These are phyloP conservation scores for Drosophila kikkawai DNA, from an alignment of 1,140 invertebrate species.

Conservation along the genomic window DNA sequence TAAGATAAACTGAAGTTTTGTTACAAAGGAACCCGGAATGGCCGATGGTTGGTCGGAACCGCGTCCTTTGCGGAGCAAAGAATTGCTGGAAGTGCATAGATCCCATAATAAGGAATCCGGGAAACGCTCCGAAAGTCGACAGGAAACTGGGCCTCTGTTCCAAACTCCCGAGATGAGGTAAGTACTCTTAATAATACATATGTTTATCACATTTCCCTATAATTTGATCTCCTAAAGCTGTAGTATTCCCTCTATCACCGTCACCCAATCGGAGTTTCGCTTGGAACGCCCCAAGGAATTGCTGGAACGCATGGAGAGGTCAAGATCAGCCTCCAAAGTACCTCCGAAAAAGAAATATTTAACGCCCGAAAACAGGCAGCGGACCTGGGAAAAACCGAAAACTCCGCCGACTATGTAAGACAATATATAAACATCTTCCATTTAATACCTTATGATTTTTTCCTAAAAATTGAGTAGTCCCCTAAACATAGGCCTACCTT, in stretches of 20 bases:
- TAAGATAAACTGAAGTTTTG: not conserved
- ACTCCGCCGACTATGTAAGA: not conserved
- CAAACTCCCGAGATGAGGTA: conserved; percentile 3
- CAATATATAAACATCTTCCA: not conserved
- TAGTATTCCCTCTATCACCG: not conserved
- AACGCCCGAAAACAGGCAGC: not conserved
- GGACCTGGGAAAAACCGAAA: not conserved
- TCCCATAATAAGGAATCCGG: not conserved
- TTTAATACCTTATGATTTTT: not conserved
- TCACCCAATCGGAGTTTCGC: not conserved
- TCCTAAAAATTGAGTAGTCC: too few species aligned
- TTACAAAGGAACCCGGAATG: not conserved
- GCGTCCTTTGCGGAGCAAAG: conserved; percentile 24
- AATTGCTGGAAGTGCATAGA: conserved; percentile 22
- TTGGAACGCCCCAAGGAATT: conserved; percentile 4
- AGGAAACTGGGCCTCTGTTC: not conserved
- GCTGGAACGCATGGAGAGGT: not conserved
- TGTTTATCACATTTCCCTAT: not conserved
- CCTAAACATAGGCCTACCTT: not conserved
- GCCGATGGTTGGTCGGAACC: not conserved
- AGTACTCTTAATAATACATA: not conserved
- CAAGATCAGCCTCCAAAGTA: not conserved
- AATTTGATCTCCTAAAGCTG: not conserved
- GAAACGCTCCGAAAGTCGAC: not conserved
- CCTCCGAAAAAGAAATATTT: not conserved